Evolutionary conservation across 2,888 invertebrate species (phyloP), one percentile per base, ranked within the genome.

Genomic region (Aelia acuminata): DNA sequence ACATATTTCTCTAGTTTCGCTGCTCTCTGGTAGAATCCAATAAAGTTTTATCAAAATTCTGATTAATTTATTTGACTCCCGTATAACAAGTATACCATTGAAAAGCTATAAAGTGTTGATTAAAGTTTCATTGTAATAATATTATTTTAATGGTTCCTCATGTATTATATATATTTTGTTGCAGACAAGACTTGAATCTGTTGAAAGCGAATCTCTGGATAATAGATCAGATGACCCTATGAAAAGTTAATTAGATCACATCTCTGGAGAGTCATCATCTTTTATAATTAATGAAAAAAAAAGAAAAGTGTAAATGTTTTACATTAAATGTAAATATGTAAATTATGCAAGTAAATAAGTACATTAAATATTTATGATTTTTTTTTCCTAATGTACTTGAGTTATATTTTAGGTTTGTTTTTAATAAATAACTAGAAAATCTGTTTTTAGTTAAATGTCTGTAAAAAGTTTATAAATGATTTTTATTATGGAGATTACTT

Each of bases 161-260:
- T 70, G 4, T 35, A 70, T 70, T 43, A 35, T 35, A 26, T 63
- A 63, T 75, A 49, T 87, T 86, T 84, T 50, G 18, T 88, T 88
- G 4, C 89, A 89, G 89, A 75, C 43, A 84, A 35, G 89, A 88
- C 63, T 87, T 89, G 35, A 50, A 75, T 49, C 53, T 63, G 20
- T 39, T 89, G 35, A 85, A 88, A 50, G 70, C 70, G 43, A 84
- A 87, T 84, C 84, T 89, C 31, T 57, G 48, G 22, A 89, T 80
- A 22, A 8, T 80, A n/a, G 80, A 80, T 43, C 80, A 80, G 43
- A 80, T 80, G 80, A 80, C 43, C 13, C n/a, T 80, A n/a, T 80
- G 43, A 80, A 43, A n/a, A 3, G 43, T 43, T 43, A 43, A 80
- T 4, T 11, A 13, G 43, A 43, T n/a, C 1, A 15, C 35, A 18